Base-by-base conservation (phyloP, 2,797 vertebrate genomes). In the Muscicapa comitata region DNA sequence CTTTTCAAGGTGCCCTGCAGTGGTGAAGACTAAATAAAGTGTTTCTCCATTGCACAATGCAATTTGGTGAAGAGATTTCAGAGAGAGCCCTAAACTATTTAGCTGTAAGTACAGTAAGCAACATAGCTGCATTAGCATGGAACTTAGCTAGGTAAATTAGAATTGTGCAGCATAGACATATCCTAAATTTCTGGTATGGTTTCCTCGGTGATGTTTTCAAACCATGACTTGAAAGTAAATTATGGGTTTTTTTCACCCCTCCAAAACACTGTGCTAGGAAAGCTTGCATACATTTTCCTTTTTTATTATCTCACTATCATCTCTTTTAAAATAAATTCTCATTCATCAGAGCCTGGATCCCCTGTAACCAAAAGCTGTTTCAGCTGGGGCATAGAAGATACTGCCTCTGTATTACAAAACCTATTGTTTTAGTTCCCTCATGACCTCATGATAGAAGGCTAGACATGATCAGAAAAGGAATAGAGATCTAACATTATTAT, bases 31-130 rank as follows among this genome's bases (percentile, higher is more conserved):
- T 81, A 37, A 76, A 72, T 76, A 19, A 48, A 19, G 11, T 50
- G 26, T 70, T 62, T 88, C 50, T 83, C 28, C 17, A 33, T 54
- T 75, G 88, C 62, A 58, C 62, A 78, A 18, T 75, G 35, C 66
- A 81, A 75, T 88, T 88, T 91, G 68, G 63, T 78, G 47, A 86
- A 66, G 82, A 75, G 21, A 80, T 80, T 88, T 94, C 35, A 28
- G 47, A 67, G 54, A 81, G 37, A 50, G 24, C 51, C 61, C 70
- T 93, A 90, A 96, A 96, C 82, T 62, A 59, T 77, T 96, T 95
- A 91, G 58, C 62, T 78, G 9, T 75, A 58, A 90, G 38, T 78
- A 81, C 19, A 74, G 35, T 78, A 91, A 90, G 82, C 58, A 90
- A 80, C 94, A 72, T 72, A 90, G 58, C 38, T 77, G 54, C 85